These are phyloP conservation scores for Lycaena phlaeas DNA, from an alignment of 2,888 invertebrate species.

Conservation along the genomic window DNA sequence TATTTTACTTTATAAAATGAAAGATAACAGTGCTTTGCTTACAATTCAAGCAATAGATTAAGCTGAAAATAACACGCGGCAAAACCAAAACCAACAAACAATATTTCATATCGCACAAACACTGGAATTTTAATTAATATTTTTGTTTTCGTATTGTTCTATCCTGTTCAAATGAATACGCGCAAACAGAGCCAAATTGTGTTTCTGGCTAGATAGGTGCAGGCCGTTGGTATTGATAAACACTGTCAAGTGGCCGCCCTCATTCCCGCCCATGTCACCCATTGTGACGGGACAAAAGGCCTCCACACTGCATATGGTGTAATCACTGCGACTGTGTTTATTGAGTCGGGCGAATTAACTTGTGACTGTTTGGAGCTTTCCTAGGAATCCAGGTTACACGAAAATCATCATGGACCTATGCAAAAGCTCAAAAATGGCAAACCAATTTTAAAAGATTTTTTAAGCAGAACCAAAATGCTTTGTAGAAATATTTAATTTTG, in stretches of 20 bases:
- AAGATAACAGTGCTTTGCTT: too few relatives aligned
- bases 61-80: too few relatives aligned
- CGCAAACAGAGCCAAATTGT: neutral
- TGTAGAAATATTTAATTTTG: too few relatives aligned
- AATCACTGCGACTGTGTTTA: neutral
- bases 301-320: slow-evolving; percentile 17
- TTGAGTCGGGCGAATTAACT: neutral
- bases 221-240: slow-evolving; percentile 7
- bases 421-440: too few relatives aligned
- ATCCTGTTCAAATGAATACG: slow-evolving; percentile 2
- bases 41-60: too few relatives aligned
- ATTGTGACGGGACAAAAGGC: slow-evolving; percentile 19
- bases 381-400: too few relatives aligned
- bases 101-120: neutral
- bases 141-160: neutral
- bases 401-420: too few relatives aligned
- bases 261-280: slow-evolving; percentile 9
- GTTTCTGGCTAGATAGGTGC: neutral
- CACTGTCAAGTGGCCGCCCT: slow-evolving; percentile 12
- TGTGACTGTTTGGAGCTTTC: too few relatives aligned
- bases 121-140: neutral
- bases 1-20: too few relatives aligned
- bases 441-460: too few relatives aligned
- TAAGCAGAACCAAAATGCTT: too few relatives aligned
- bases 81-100: too few relatives aligned